Base-by-base conservation (phyloP, 2,888 invertebrate genomes). In the Diogma glabrata region DNA sequence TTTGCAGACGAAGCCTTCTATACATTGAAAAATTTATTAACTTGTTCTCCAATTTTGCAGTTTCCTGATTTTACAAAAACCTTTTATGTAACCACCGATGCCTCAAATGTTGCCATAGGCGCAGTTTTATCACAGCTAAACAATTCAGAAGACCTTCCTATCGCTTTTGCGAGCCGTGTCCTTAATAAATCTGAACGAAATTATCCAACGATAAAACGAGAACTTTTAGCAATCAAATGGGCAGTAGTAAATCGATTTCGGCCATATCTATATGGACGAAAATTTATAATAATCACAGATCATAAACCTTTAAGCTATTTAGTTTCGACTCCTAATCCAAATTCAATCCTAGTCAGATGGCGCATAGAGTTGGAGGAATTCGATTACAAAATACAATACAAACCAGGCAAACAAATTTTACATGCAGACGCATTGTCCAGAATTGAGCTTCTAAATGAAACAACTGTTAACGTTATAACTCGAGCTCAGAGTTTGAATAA, bases 121-220 rank as follows among this genome's bases (percentile, higher is more conserved):
- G 45, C 45, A 22, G n/a, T 45, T 7, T 45, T 45, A 45, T 45
- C 45, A 45, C 45, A 45, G 45, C 22, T 45, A 22, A 7, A 22
- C 23, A n/a, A 45, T 45, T 45, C 45, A n/a, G n/a, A 45, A 8
- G 23, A 45, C 22, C n/a, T n/a, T 22, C 45, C 45, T 8, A 23
- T 45, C 23, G 45, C 45, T n/a, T 45, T n/a, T 45, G 45, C 45
- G 23, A 45, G 45, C n/a, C 45, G 6, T 4, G 23, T 45, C 14
- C 22, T 45, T 8, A 45, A 45, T 14, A 7, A 45, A n/a, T 22
- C 45, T 22, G 23, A 45, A 22, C 20, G n/a, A n/a, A 45, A 45
- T 45, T 45, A 45, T 45, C 45, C 45, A 14, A 23, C 45, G 23
- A 23, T 23, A 22, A 45, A 45, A 22, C 10, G 22, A 45, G 45